Evolutionary conservation across 2,888 invertebrate genomes (phyloP).

Genomic region (Hydrotaea cyrtoneurina): DNA sequence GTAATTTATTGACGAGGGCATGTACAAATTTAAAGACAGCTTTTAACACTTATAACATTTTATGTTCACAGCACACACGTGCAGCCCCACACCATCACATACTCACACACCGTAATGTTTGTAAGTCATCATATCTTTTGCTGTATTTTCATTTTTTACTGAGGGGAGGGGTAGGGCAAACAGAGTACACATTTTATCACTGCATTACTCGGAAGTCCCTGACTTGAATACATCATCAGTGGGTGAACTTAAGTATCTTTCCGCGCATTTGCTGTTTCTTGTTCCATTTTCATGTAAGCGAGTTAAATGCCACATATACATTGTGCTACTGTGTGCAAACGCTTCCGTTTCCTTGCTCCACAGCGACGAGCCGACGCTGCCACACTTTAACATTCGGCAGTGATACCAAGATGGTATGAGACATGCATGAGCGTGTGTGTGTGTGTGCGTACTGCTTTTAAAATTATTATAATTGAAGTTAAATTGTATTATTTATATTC

Average conservation of each 20-base stretch:
- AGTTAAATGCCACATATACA: too few species aligned
- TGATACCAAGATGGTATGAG: background rate
- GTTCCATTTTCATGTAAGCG: background rate
- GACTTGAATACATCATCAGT: slow-evolving; percentile 38
- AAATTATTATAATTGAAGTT: slow-evolving; percentile 46
- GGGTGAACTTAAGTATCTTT: background rate
- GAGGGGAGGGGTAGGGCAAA: too few species aligned
- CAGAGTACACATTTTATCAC: slow-evolving; percentile 21
- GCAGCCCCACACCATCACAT: background rate
- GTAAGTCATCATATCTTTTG: background rate
- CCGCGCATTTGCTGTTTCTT: background rate
- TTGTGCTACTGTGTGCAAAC: background rate
- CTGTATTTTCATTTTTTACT: background rate
- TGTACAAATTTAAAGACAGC: slow-evolving; percentile 15
- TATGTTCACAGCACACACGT: slow-evolving; percentile 5
- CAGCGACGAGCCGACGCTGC: background rate
- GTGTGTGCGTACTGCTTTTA: slow-evolving; percentile 9
- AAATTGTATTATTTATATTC: slow-evolving; percentile 30
- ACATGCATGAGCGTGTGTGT: background rate
- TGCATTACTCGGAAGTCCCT: slow-evolving; percentile 1
- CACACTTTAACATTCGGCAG: background rate
- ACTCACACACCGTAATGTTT: too few species aligned
- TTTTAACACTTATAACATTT: slow-evolving; percentile 35
- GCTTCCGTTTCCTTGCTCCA: background rate
- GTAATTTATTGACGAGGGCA: slow-evolving; percentile 19